phyloP scores from a whole-genome alignment of 2,113 vertebrate species.

The Cairina moschata region DNA sequence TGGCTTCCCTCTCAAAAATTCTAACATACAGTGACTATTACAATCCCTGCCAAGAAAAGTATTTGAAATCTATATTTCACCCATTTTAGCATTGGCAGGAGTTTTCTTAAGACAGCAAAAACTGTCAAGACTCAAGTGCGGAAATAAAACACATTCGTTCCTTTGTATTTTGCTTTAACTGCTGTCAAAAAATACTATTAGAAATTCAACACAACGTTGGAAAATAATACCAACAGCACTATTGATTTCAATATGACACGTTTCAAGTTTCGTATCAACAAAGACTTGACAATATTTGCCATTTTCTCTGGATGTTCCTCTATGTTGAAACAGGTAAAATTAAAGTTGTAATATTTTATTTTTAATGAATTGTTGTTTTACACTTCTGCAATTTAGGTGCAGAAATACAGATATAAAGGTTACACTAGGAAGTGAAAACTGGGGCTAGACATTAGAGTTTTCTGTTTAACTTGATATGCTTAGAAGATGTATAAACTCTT shows the following conservation, averaged over 20 bases:
- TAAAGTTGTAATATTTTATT: not conserved
- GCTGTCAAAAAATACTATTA: not conserved
- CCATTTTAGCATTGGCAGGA: not conserved
- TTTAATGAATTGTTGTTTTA: not conserved
- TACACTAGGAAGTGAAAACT: not conserved
- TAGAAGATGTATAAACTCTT: not conserved
- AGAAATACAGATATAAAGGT: not conserved
- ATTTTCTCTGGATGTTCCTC: not conserved
- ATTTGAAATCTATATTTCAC: conserved; percentile 18
- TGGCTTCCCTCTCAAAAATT: not conserved
- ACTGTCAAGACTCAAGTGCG: conserved; percentile 17
- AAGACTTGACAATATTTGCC: not conserved
- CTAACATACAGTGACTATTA: not conserved
- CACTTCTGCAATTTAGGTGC: not conserved
- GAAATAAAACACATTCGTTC: conserved; percentile 29
- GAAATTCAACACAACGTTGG: not conserved
- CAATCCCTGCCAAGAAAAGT: conserved; percentile 1
- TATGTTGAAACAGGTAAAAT: not conserved
- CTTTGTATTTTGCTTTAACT: conserved; percentile 1
- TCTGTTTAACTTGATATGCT: not conserved
- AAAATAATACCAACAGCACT: not conserved
- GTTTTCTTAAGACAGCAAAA: conserved; percentile 36
- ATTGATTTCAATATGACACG: not conserved
- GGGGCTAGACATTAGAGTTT: not conserved
- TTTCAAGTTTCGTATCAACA: not conserved